These are phyloP conservation scores for Brachyrhaphis roseni DNA, from an alignment of 2,797 vertebrate species.

Conservation along the genomic window DNA sequence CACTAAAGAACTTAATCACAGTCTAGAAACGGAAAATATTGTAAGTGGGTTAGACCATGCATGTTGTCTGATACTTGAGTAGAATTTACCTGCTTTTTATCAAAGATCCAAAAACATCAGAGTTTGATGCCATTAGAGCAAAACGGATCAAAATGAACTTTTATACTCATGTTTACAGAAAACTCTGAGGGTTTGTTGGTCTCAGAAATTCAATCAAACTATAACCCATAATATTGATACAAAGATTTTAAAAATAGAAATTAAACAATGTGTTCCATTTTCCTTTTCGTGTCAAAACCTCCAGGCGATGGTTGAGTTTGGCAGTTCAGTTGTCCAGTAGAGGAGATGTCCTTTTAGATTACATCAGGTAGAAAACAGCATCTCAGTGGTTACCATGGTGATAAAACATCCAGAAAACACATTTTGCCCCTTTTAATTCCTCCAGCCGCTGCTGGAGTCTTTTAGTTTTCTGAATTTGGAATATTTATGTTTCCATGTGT, in stretches of 20 bases:
- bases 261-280: background rate
- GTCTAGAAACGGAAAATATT: background rate
- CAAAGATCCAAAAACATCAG: background rate
- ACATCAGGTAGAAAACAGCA: background rate
- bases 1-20: conserved; percentile 18
- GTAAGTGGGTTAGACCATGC: conserved; percentile 47
- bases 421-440: background rate
- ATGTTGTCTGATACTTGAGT: conserved; percentile 5
- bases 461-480: background rate
- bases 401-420: background rate
- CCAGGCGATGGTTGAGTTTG: background rate
- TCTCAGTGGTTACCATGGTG: background rate
- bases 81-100: background rate
- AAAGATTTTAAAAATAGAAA: background rate
- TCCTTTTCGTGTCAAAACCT: background rate
- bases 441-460: background rate
- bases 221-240: background rate
- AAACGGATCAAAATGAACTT: background rate
- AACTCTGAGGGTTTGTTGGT: background rate
- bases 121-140: background rate
- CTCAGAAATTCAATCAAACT: background rate
- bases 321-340: conserved; percentile 73
- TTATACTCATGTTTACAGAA: background rate
- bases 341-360: conserved; percentile 38
- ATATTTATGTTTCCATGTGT: background rate